These are phyloP conservation scores for Tiliacea citrago DNA, from an alignment of 2,888 invertebrate species.

Conservation along the genomic window DNA sequence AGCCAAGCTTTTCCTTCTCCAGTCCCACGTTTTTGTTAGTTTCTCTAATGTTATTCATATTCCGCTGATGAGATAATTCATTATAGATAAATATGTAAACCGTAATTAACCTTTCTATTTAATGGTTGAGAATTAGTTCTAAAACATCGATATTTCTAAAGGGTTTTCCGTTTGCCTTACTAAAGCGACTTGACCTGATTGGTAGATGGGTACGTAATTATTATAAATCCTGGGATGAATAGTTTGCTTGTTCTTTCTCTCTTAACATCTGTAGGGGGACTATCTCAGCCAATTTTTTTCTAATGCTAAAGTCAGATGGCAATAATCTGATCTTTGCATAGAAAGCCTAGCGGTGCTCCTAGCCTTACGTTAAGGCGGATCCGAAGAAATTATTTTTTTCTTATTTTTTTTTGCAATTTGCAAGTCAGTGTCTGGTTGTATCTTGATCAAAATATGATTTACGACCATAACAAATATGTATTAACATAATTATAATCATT, in stretches of 20 bases:
- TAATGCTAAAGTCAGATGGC: background rate
- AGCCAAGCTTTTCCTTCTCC: constrained; percentile 40
- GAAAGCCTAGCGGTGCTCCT: background rate
- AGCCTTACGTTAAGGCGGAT: background rate
- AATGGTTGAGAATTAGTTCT: constrained; percentile 12
- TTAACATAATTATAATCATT: too few relatives aligned
- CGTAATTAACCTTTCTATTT: constrained; percentile 23
- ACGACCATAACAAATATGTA: too few relatives aligned
- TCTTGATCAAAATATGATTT: too few relatives aligned
- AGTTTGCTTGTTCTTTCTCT: background rate
- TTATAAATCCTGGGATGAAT: background rate
- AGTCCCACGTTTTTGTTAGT: constrained; percentile 76
- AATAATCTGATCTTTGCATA: background rate
- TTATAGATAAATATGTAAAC: constrained; percentile 31
- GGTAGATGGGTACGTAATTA: background rate
- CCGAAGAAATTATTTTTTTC: too few relatives aligned
- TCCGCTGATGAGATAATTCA: constrained; percentile 53
- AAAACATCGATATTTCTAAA: background rate
- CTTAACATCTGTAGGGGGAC: background rate
- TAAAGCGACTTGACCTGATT: background rate
- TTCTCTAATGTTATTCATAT: constrained; percentile 55
- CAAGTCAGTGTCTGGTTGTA: too few relatives aligned
- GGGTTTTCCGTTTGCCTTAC: background rate
- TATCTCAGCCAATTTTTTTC: background rate
- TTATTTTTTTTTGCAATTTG: background rate